Evolutionary conservation across 2,888 invertebrate genomes (phyloP).

Genomic region (Pterostichus niger): DNA sequence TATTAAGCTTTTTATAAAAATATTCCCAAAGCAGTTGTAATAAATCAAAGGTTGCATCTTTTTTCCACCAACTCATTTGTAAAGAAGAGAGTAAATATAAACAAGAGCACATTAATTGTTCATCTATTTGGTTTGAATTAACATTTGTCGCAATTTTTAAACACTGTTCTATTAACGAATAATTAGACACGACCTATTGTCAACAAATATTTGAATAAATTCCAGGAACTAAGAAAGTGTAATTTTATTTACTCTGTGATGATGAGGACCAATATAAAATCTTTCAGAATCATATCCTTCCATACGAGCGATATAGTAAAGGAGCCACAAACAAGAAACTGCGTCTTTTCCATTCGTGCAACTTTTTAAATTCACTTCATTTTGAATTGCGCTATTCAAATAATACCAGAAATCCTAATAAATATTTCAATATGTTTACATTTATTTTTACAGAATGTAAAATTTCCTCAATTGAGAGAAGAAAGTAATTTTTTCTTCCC

Average conservation of each 20-base stretch:
- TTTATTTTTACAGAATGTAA: too few relatives aligned
- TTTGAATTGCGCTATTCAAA: slow-evolving; percentile 39
- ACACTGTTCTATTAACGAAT: slow-evolving; percentile 71
- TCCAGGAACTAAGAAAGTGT: not conserved
- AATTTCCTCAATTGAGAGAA: too few relatives aligned
- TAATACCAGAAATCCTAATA: slow-evolving; percentile 58
- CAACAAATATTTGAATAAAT: slow-evolving; percentile 1
- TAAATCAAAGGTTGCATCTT: slow-evolving; percentile 73
- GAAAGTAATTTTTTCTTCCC: too few relatives aligned
- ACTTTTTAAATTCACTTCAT: slow-evolving; percentile 37
- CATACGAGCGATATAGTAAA: slow-evolving; percentile 44
- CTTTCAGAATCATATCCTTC: slow-evolving; percentile 46
- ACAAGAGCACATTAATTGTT: slow-evolving; percentile 70
- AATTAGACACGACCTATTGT: slow-evolving; percentile 70
- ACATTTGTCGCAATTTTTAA: slow-evolving; percentile 70
- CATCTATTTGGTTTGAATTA: slow-evolving; percentile 67
- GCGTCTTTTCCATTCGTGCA: slow-evolving; percentile 30
- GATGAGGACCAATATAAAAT: slow-evolving; percentile 29
- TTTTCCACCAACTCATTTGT: slow-evolving; percentile 72
- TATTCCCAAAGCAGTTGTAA: slow-evolving; percentile 75
- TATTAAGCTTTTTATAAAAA: slow-evolving; percentile 72
- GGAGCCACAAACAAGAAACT: slow-evolving; percentile 53
- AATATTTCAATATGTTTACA: too few relatives aligned
- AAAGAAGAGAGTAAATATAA: slow-evolving; percentile 72
- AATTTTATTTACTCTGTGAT: slow-evolving; percentile 44